phyloP scores from a whole-genome alignment of 2,797 vertebrate genomes.

The Leptatherina wallacei region DNA sequence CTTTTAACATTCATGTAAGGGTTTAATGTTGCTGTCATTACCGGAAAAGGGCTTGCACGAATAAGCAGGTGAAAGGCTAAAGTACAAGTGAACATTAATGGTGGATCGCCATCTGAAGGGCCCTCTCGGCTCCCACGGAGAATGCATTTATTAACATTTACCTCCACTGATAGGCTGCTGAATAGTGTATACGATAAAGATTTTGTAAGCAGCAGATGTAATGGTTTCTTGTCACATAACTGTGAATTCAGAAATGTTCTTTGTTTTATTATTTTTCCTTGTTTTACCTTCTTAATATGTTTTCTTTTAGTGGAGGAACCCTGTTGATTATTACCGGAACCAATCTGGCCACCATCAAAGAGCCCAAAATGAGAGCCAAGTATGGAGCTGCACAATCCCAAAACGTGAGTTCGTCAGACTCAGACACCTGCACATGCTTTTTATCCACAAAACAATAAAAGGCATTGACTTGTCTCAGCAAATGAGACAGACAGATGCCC shows the following conservation, averaged over 20 bases:
- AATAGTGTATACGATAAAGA: conserved; percentile 28
- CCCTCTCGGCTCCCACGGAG: conserved; percentile 55
- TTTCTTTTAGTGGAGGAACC: conserved; percentile 89
- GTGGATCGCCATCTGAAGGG: conserved; percentile 58
- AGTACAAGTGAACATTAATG: conserved; percentile 52
- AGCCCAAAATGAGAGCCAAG: conserved; percentile 95
- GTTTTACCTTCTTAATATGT: conserved; percentile 12
- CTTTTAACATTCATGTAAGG: conserved; percentile 65
- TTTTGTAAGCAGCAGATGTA: conserved; percentile 3
- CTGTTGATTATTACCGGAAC: conserved; percentile 91
- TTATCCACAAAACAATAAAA: conserved; percentile 46
- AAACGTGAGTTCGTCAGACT: conserved; percentile 87
- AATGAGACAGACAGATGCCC: conserved; percentile 24
- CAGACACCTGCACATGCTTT: conserved; percentile 33
- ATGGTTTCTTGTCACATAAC: conserved; percentile 20
- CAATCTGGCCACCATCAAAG: conserved; percentile 94
- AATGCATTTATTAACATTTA: conserved; percentile 63
- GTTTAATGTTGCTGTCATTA: conserved; percentile 62
- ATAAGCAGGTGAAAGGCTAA: conserved; percentile 60
- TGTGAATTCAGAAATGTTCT: not conserved
- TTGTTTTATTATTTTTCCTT: conserved; percentile 16
- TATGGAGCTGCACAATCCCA: conserved; percentile 88
- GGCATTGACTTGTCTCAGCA: conserved; percentile 27
- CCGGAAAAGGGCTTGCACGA: conserved; percentile 56
- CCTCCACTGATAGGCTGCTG: conserved; percentile 33